These are phyloP conservation scores for Pteruthius melanotis DNA, from an alignment of 2,113 vertebrate genomes.

Conservation along the genomic window DNA sequence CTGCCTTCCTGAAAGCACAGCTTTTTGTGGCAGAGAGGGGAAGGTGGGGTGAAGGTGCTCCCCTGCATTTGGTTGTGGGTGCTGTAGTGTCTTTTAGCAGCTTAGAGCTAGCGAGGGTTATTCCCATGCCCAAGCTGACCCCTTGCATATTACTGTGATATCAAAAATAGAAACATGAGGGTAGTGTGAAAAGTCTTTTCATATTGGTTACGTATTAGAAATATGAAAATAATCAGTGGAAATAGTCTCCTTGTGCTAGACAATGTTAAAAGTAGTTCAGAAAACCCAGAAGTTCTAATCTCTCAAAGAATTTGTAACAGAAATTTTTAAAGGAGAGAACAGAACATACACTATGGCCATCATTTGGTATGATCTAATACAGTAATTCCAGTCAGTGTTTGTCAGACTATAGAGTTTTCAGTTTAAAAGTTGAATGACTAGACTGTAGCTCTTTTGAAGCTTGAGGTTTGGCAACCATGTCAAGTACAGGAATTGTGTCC, in stretches of 20 bases:
- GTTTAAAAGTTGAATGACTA: background rate
- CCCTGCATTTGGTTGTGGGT: rapidly evolving
- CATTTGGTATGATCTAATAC: background rate
- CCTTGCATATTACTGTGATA: background rate
- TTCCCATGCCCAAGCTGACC: background rate
- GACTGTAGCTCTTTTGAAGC: background rate
- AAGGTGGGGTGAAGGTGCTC: background rate
- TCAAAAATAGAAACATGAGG: background rate
- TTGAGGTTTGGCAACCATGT: background rate
- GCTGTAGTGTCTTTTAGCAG: background rate
- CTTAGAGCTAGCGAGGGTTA: background rate
- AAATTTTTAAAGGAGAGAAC: background rate
- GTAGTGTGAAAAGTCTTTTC: background rate
- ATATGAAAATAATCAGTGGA: background rate
- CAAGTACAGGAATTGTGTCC: background rate
- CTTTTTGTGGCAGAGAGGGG: rapidly evolving
- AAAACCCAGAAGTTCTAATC: background rate
- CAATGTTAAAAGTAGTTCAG: background rate
- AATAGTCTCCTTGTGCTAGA: background rate
- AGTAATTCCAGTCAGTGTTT: background rate
- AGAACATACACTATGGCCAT: background rate
- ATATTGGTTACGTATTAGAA: background rate
- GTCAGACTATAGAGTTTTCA: background rate
- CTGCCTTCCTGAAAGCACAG: rapidly evolving
- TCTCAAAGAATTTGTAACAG: background rate